Evolutionary conservation across 2,888 invertebrate species (phyloP).

Genomic region (Malthinus flaveolus): DNA sequence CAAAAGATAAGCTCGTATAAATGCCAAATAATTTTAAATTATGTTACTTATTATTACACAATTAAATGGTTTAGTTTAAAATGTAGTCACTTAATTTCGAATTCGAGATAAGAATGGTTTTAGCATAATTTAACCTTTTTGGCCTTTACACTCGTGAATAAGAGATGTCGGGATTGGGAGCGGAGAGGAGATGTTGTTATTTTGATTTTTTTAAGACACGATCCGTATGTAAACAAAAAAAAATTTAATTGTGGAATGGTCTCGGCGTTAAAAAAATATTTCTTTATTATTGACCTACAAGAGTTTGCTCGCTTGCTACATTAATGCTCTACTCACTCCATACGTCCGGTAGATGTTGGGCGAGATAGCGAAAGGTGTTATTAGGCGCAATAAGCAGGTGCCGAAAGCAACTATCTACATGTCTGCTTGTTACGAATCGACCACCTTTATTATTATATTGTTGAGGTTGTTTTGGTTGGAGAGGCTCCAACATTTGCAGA

Average conservation of each 20-base stretch:
- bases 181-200: no score
- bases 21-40: not conserved
- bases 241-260: not conserved
- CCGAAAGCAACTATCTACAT: slow-evolving; percentile 51
- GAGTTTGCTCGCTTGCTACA: not conserved
- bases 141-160: no score
- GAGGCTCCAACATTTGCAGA: slow-evolving; percentile 12
- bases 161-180: no score
- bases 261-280: not conserved
- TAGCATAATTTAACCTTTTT: no score
- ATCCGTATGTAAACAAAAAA: no score
- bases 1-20: not conserved
- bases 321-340: slow-evolving; percentile 17
- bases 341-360: slow-evolving; percentile 24
- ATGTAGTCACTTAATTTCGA: no score
- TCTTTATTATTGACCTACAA: slow-evolving; percentile 11
- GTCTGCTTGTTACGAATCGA: slow-evolving; percentile 49
- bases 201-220: no score
- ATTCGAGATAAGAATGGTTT: no score
- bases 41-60: no score
- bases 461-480: slow-evolving; percentile 44
- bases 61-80: no score
- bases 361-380: slow-evolving; percentile 49
- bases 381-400: slow-evolving; percentile 55
- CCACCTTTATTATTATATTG: slow-evolving; percentile 50